Evolutionary conservation across 2,888 invertebrate species (phyloP), one percentile per base, ranked within the genome.

Genomic region (Chelonus formosanus): DNA sequence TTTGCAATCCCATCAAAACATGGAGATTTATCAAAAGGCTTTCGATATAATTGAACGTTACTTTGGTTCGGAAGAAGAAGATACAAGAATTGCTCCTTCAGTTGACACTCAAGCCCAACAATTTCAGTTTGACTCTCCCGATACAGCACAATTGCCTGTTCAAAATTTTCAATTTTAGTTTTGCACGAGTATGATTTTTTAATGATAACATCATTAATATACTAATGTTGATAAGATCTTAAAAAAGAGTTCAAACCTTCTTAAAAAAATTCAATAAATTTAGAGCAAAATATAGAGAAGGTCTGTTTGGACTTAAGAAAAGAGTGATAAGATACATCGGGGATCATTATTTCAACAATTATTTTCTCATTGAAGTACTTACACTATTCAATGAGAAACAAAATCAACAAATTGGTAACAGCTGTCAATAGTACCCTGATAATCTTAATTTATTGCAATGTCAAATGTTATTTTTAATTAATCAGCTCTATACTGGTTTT

Each of bases 1-100:
- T 85, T 88, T 98, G 60, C 98, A 98, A 85, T 96, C 96, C 53
- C 97, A 98, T 84, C 95, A 97, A 84, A 98, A 98, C 82, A 90
- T 94, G 84, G 97, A 98, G 76, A 96, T 98, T 74, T 98, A 98
- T 86, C 93, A 96, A 85, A 97, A 97, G 85, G 95, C 97, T 59
- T 98, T 95, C 84, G 95, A 96, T 83, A 96, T 98, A 75, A 97
- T 98, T 77, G 97, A 98, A 85, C 92, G 92, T 80, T 98, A 93
- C 86, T 98, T 98, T 84, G 93, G 95, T 20, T 91, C 94, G n/a
- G 95, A 95, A 78, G 96, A 96, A 79, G 95, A 95, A 74, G 95
- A 94, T 76, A 86, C 90, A 0, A 88, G 91, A 60, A 88, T 95
- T 6, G 95, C 94, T 44, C 96, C 94, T 0, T 86, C 89, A 7